Base-by-base conservation (phyloP, 1,140 invertebrate genomes). In the Penaeus japonicus region DNA sequence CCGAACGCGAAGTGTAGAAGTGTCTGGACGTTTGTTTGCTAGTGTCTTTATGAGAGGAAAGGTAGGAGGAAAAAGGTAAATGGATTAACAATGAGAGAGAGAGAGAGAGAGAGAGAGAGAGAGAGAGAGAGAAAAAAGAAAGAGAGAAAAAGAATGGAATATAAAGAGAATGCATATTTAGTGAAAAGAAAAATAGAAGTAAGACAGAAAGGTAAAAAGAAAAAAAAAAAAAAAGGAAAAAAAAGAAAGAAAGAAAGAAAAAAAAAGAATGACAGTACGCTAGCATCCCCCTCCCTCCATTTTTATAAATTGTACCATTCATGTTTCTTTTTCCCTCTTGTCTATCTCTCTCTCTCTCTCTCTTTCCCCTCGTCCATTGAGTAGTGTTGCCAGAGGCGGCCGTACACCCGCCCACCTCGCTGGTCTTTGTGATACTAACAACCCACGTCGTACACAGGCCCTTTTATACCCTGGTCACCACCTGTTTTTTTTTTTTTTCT, bases 51-150 rank as follows among this genome's bases (percentile, higher is more conserved):
- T 78, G 54, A 15, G 73, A 77, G 32, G n/a, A 22, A 77, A 32
- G 0, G 62, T 4, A 15, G n/a, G 73, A 59, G 57, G 57, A n/a
- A 27, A 54, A n/a, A 81, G 53, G 39, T 32, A 79, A 81, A 54
- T 53, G 30, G 24, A 62, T 35, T 22, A 18, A 10, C 27, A 17
- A 84, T 18, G 53, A 24, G n/a, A n/a, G n/a, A n/a, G n/a, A n/a
- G n/a, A n/a, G n/a, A n/a, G 70, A 84, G 22, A 84, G 32, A 73
- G 22, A 84, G 30, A 73, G 7, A 84, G 39, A 57, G 35, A 70
- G 65, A 73, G 54, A 65, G 39, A 47, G 62, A 84, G 62, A 73
- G 20, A 35, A 15, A 70, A 35, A 70, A 57, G 35, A 30, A 35
- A 57, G 5, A 22, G 24, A 20, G 27, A 35, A 73, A 7, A 84